phyloP scores from a whole-genome alignment of 1,140 invertebrate species.

The Drosophila subpulchrella region DNA sequence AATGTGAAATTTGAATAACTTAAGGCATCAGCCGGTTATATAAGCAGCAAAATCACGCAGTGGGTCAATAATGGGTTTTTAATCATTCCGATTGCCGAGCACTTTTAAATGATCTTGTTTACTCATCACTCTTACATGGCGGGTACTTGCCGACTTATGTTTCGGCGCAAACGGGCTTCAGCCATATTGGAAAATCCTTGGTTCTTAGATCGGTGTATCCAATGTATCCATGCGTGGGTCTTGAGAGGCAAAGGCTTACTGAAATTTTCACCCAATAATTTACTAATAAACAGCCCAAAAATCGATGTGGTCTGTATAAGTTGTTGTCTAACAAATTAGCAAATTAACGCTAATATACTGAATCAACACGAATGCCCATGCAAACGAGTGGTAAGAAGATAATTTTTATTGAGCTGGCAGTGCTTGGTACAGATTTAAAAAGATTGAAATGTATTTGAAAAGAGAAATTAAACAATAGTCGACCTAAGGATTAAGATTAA shows the following conservation, averaged over 20 bases:
- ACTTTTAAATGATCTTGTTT: conserved; percentile 6
- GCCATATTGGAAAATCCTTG: conserved; percentile 53
- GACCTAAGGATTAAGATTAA: not conserved
- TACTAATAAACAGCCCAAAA: conserved; percentile 48
- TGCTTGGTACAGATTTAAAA: conserved; percentile 34
- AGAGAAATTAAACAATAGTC: not conserved
- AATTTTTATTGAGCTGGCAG: conserved; percentile 29
- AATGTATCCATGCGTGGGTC: conserved; percentile 52
- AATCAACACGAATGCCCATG: conserved; percentile 55
- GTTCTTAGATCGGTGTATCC: conserved; percentile 5
- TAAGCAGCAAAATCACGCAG: conserved; percentile 42
- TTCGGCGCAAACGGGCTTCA: conserved; percentile 72
- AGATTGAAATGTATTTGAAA: not conserved
- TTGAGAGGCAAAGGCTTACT: conserved; percentile 45
- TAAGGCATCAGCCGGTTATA: conserved; percentile 54
- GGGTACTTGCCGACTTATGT: conserved; percentile 74
- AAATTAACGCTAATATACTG: conserved; percentile 60
- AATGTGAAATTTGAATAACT: conserved; percentile 69
- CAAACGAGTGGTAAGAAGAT: conserved; percentile 16
- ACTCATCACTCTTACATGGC: conserved; percentile 65
- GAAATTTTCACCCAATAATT: conserved; percentile 41
- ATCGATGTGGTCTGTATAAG: conserved; percentile 55
- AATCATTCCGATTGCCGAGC: not conserved
- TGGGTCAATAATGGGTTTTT: conserved; percentile 33
- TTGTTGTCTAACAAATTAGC: conserved; percentile 70